Base-by-base conservation (phyloP, 2,888 invertebrate genomes). In the Lutraria lutraria region DNA sequence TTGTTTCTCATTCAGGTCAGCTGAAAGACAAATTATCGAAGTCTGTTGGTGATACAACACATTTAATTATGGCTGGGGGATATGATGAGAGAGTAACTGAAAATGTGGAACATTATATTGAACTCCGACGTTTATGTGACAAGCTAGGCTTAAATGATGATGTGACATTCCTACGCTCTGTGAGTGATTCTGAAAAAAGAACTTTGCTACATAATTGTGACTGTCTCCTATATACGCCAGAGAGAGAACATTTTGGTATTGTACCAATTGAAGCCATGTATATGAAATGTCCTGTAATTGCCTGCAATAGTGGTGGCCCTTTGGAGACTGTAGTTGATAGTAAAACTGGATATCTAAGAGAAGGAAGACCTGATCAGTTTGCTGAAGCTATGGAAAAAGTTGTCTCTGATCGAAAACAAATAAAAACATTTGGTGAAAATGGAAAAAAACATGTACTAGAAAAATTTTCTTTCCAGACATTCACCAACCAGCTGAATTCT, bases 191-290 rank as follows among this genome's bases (percentile, higher is more conserved):
- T 72, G 97, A 98, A 87, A 99, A 99, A 97, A 97, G 98, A 12
- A 97, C 98, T 21, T 97, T 99, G 31, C 97, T 99, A n/a, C 97
- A 97, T 60, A 97, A 98, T 88, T 98, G 98, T 93, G 97, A 98
- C 86, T 98, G 98, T 92, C 97, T 99, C 31, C 96, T 99, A 34
- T 99, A 99, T 96, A 99, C 99, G 13, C 99, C 99, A 0, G 98
- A 98, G 3, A 98, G 98, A 96, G 99, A 99, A 96, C 99, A 99
- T 97, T 99, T 99, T 97, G 99, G 99, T 10, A 99, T 99, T 95
- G 99, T 99, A 15, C 99, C 99, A 0, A 97, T 99, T 86, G 99
- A 99, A 97, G 99, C 99, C 0, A 99, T 99, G 99, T 98, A 98
- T 96, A 98, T 98, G 96, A 97, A 97, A 6, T 98, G 98, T 95